phyloP scores from a whole-genome alignment of 2,888 invertebrate genomes.

The Lasiommata megera region DNA sequence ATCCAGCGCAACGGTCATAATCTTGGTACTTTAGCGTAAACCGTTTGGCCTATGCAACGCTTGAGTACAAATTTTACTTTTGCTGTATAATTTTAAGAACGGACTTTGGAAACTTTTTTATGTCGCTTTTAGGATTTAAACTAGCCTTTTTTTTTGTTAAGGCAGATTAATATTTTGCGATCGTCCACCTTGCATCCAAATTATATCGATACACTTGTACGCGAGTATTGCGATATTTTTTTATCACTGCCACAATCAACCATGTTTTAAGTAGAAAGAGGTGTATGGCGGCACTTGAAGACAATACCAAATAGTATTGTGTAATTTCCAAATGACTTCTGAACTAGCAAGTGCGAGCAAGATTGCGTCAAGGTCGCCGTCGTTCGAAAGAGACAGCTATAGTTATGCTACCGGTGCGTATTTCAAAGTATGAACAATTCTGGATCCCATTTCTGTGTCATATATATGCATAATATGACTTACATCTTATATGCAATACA shows the following conservation, averaged over 20 bases:
- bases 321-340: no score
- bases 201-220: slow-evolving; percentile 46
- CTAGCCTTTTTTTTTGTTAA: slow-evolving; percentile 51
- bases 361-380: no score
- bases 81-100: slow-evolving; percentile 32
- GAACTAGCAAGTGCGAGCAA: no score
- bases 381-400: no score
- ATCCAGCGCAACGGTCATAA: slow-evolving; percentile 41
- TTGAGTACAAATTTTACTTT: slow-evolving; percentile 62
- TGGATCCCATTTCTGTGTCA: no score
- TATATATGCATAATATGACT: no score
- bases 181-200: slow-evolving; percentile 44
- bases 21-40: slow-evolving; percentile 12
- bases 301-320: no score
- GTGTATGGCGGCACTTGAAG: no score
- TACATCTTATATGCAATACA: no score
- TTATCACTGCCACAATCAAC: slow-evolving; percentile 69
- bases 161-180: slow-evolving; percentile 70
- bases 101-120: slow-evolving; percentile 29
- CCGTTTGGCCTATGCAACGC: slow-evolving; percentile 52
- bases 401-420: no score
- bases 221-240: slow-evolving; percentile 58
- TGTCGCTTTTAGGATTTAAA: slow-evolving; percentile 46
- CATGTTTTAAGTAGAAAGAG: not conserved
- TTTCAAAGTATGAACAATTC: no score